Evolutionary conservation across 2,888 invertebrate species (phyloP), one percentile per base, ranked within the genome.

Genomic region (Euproctis similis): DNA sequence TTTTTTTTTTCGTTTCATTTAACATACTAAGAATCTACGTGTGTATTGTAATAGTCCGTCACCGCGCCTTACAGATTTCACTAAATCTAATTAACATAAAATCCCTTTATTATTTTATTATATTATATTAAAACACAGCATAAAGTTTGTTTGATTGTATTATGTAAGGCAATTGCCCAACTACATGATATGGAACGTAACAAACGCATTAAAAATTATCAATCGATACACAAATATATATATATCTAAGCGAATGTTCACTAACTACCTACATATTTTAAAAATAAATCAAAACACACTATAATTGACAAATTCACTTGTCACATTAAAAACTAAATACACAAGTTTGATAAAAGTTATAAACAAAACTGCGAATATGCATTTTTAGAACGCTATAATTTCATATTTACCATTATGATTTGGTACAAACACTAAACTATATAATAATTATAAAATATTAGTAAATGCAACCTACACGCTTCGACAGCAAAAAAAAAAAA

Each of bases 371-470:
- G 4, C 14, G 6, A 4, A 4, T 14, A 4, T 14, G 4, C 14
- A 14, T 14, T 4, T 14, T 14, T 14, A 14, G 14, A 14, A 14
- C 14, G 6, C 14, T 14, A 14, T 14, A 14, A 4, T 4, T 14
- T 4, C 4, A 14, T 14, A 4, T 6, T 54, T 59, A 54, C 60
- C 56, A 61, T 56, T 60, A 64, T 60, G 59, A 76, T 81, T 82
- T 78, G 82, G 82, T 81, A 81, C 73, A 71, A 76, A 75, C 72
- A 65, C 72, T 77, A 78, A 64, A 45, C 76, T 81, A 80, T 61
- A n/a, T n/a, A n/a, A n/a, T n/a, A n/a, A n/a, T n/a, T 50, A 71
- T 77, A 80, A 77, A 76, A 77, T 70, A 82, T 81, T 82, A 82
- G 84, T 82, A 82, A 84, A 84, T 82, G 84, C 84, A 81, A 72